A percentile compares a stretch with the other conserved stretches of the same genome.
Conservation (phyloP, 2,113 vertebrate genomes). For the Propithecus coquereli region DNA sequence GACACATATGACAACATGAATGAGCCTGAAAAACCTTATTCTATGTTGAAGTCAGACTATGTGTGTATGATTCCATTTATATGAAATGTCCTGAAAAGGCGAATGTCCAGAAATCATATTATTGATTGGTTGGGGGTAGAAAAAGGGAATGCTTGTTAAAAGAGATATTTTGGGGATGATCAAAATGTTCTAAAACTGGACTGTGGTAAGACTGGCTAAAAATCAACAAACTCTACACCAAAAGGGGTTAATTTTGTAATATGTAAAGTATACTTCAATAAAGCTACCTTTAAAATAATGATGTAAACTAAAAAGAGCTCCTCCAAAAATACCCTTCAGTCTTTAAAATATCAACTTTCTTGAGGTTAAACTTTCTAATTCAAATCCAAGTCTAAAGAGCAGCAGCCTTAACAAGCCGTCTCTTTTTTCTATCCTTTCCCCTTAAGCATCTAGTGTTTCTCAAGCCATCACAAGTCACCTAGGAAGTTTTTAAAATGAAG, state of each 20-base stretch:
- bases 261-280: not conserved
- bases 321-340: not conserved
- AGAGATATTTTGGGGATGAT: not conserved
- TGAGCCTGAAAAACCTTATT: not conserved
- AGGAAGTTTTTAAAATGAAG: not conserved
- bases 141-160: not conserved
- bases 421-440: not conserved
- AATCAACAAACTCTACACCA: not conserved
- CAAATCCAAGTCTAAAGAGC: not conserved
- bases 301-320: not conserved
- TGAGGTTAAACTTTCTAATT: not conserved
- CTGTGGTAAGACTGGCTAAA: not conserved
- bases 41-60: not conserved
- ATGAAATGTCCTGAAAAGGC: not conserved
- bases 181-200: not conserved
- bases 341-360: not conserved
- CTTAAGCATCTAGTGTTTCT: not conserved
- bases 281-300: not conserved
- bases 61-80: not conserved
- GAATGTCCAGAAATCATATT: not conserved
- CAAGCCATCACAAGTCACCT: not conserved
- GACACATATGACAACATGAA: not conserved
- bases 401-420: not conserved
- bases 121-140: not conserved
- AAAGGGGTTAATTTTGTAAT: not conserved